Evolutionary conservation across 2,888 invertebrate species (phyloP).

Genomic region (Laothoe populi): DNA sequence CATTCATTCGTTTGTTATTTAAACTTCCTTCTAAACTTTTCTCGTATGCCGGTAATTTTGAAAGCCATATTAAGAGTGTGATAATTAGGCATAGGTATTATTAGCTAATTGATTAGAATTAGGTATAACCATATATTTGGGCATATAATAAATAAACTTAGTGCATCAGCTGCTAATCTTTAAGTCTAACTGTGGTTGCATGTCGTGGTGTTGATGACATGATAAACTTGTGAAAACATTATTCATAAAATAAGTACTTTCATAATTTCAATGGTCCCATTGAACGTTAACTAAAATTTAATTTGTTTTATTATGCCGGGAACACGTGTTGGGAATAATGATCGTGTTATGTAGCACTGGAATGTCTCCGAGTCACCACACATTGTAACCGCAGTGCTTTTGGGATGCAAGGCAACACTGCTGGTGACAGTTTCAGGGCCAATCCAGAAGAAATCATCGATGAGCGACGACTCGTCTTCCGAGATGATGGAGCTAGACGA

Average conservation of each 20-base stretch:
- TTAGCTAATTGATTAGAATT: constrained; percentile 1
- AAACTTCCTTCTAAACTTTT: neutral
- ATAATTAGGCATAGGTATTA: neutral
- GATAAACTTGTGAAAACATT: neutral
- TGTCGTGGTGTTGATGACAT: constrained; percentile 3
- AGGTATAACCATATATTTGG: neutral
- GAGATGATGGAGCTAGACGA: constrained; percentile 97
- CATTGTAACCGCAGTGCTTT: neutral
- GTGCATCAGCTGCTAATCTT: neutral
- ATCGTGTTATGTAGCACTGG: neutral
- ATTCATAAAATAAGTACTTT: too few relatives aligned
- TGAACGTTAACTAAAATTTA: neutral
- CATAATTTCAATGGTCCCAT: neutral
- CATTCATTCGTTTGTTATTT: neutral
- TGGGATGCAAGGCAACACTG: constrained; percentile 5
- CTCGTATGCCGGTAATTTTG: constrained; percentile 9
- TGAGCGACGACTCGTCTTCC: constrained; percentile 93
- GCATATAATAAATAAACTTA: neutral
- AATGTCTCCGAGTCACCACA: constrained; percentile 4
- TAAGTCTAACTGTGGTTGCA: constrained; percentile 1
- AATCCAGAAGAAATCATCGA: constrained; percentile 94
- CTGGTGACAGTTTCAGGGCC: constrained; percentile 87
- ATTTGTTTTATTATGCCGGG: neutral
- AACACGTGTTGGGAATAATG: neutral
- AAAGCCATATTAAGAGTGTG: constrained; percentile 8